A percentile compares a stretch with the other conserved stretches of the same genome.
Conservation (phyloP, 2,113 vertebrate genomes). For the Capreolus pygargus region DNA sequence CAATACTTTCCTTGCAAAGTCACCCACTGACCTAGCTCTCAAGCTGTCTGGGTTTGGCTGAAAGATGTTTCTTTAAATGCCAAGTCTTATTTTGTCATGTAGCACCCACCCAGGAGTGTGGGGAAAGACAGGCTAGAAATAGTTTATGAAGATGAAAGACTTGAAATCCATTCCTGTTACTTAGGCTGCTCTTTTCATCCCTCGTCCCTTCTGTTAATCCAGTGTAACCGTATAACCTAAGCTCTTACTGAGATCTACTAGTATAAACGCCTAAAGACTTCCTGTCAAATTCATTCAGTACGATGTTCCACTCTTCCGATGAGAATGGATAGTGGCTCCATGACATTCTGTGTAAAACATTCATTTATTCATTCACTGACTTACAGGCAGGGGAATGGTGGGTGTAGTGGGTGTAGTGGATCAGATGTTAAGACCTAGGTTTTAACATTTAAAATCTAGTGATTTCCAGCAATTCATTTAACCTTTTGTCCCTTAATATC, state of each 20-base stretch:
- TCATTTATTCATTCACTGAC: background rate
- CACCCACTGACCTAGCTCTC: background rate
- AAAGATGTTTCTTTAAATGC: background rate
- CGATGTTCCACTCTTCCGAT: background rate
- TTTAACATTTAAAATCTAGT: background rate
- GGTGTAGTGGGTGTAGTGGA: background rate
- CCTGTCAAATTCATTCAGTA: background rate
- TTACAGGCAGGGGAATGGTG: background rate
- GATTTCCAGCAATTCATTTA: background rate
- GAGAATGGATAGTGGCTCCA: background rate
- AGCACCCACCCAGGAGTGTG: background rate
- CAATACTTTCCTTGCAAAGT: background rate
- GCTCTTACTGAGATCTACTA: background rate
- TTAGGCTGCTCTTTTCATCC: constrained; percentile 13
- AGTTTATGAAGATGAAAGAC: background rate
- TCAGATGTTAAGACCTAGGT: background rate
- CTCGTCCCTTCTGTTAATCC: background rate
- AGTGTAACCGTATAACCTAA: background rate
- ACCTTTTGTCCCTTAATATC: background rate
- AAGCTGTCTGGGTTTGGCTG: background rate
- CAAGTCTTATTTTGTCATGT: background rate
- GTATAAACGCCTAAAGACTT: background rate
- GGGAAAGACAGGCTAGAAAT: constrained; percentile 12
- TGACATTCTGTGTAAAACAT: background rate
- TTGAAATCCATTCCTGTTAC: constrained; percentile 1